Evolutionary conservation across 2,113 vertebrate species (phyloP), one percentile per base, ranked within the genome.

Genomic region (Perca flavescens): DNA sequence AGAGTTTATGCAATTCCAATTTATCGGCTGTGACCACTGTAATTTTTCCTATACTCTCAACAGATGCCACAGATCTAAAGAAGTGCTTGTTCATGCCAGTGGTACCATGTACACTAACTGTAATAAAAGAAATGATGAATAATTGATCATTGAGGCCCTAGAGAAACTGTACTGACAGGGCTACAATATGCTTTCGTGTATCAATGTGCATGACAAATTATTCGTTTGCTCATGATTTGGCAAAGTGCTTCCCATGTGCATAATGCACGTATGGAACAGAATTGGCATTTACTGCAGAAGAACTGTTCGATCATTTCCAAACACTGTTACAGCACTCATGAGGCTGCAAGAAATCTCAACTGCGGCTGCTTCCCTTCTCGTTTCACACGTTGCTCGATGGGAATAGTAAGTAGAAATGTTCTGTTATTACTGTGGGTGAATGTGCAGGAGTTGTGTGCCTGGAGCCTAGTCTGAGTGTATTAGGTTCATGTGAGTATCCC

Each of bases 51-150:
- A 72, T 46, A 40, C 16, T 85, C 49, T 43, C 54, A 34, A 31
- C 31, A 82, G 54, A 78, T 79, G 46, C 56, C 52, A 80, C 63
- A 67, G 34, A 76, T 79, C 22, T 79, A 47, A 75, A 70, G 57
- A 77, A 1, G 1, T 28, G 40, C 56, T 50, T 43, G 13, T 74
- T 69, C n/a, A 11, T 83, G 81, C 77, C 57, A 77, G 1, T 54
- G 13, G 66, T 21, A 14, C 28, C 36, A 50, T 69, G 49, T 61
- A 85, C 82, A 69, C 60, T 75, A 80, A 86, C 67, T 28, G 10
- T 81, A 80, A 89, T 22, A 86, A 86, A 89, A 83, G 14, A 85
- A 53, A 7, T 6, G 5, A 77, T 92, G 47, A 91, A 88, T 91
- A 85, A 91, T 87, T 90, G 25, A 91, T 79, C n/a, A 50, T 22